These are phyloP conservation scores for Nomada ferruginata DNA, from an alignment of 2,888 invertebrate species.

Conservation along the genomic window DNA sequence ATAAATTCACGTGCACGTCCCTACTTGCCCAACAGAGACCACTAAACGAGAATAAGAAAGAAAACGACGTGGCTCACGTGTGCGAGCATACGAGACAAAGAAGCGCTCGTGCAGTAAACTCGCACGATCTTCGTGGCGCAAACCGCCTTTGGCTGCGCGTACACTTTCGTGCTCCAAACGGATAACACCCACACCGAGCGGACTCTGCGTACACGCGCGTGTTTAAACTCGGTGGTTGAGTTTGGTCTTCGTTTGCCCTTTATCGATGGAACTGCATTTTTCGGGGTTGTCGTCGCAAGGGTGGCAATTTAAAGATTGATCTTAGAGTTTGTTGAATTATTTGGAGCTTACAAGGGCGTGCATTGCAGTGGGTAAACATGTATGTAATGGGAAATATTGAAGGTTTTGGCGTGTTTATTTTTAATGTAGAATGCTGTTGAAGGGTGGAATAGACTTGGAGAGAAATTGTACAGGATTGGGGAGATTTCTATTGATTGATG, in stretches of 20 bases:
- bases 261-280: background rate
- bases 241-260: too few relatives aligned
- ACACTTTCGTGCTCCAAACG: conserved; percentile 41
- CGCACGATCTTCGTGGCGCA: conserved; percentile 70
- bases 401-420: too few relatives aligned
- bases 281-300: background rate
- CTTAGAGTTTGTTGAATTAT: too few relatives aligned
- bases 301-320: too few relatives aligned
- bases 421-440: too few relatives aligned
- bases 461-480: too few relatives aligned
- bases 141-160: conserved; percentile 61
- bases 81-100: conserved; percentile 69
- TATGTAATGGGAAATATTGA: too few relatives aligned
- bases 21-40: conserved; percentile 1
- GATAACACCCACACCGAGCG: conserved; percentile 43
- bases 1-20: conserved; percentile 66
- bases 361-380: too few relatives aligned
- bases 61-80: conserved; percentile 43
- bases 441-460: too few relatives aligned
- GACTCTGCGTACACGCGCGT: conserved; percentile 20
- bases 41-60: conserved; percentile 9
- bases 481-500: too few relatives aligned
- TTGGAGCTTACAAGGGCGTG: too few relatives aligned
- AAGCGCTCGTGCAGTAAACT: conserved; percentile 72
- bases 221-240: background rate